Evolutionary conservation across 2,113 vertebrate genomes (phyloP), one percentile per base, ranked within the genome.

Genomic region (Protomyctophum bolini): DNA sequence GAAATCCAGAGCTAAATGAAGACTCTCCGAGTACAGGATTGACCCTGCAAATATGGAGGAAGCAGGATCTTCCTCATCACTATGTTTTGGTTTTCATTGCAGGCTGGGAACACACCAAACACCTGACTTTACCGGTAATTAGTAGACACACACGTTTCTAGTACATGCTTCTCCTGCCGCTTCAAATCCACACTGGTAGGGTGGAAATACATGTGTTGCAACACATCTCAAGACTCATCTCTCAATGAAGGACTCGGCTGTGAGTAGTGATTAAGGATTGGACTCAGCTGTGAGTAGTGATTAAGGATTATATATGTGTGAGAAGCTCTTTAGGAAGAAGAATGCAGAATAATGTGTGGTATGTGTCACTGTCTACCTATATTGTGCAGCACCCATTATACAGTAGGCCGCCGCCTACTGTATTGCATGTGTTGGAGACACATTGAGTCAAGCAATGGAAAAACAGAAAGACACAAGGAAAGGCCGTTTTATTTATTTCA

Each of bases 81-180:
- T 48, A 15, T 59, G 63, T 45, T 61, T 47, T 79, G 69, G 29
- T 64, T 75, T 68, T 46, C 28, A 69, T 70, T 3, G 2, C 12
- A 21, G 49, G 62, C 29, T 68, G 7, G 59, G 71, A 52, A 62
- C 50, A 66, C 66, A 48, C 21, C 33, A 72, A 80, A 83, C 81
- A 83, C 67, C 87, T 84, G 85, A 86, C 8, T 67, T 41, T 7
- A 1, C 1, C 45, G 8, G 63, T 87, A 88, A 89, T 87, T 66
- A 85, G 63, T 46, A 68, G 63, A 86, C 58, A 60, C 73, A 65
- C 58, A 68, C 52, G 58, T 79, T 79, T 21, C 21, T 2, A 21
- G 21, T 66, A 77, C 73, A 78, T 8, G 47, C 55, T 67, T 82
- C 49, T 81, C 54, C 28, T 70, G 70, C 68, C 15, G 10, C 76